Evolutionary conservation across 2,888 invertebrate species (phyloP).

Genomic region (Mamestra brassicae): DNA sequence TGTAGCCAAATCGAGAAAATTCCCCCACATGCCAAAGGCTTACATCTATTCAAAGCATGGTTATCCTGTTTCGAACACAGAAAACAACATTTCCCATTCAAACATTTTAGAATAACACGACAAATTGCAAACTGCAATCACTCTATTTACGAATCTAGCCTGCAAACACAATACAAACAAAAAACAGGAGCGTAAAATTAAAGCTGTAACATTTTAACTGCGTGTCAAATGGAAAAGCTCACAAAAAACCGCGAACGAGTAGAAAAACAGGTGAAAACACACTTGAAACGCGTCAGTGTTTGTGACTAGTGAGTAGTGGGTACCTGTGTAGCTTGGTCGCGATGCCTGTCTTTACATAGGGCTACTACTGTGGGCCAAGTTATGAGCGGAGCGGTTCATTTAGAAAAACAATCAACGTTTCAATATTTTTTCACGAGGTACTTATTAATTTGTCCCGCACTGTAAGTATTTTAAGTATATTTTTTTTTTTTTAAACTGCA

Average conservation of each 20-base stretch:
- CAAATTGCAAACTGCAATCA: slow-evolving; percentile 14
- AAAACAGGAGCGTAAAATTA: slow-evolving; percentile 18
- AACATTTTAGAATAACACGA: slow-evolving; percentile 8
- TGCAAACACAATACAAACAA: slow-evolving; percentile 1
- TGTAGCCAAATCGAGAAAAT: neutral
- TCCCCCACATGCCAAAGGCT: neutral
- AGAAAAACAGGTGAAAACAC: slow-evolving; percentile 64
- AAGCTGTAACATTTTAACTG: slow-evolving; percentile 44
- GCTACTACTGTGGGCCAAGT: slow-evolving; percentile 25
- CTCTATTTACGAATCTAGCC: slow-evolving; percentile 12
- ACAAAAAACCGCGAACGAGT: slow-evolving; percentile 55
- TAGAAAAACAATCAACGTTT: neutral
- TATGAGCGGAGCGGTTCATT: slow-evolving; percentile 19
- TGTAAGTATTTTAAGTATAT: too few relatives aligned
- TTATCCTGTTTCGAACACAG: neutral
- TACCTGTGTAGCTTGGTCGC: slow-evolving; percentile 35
- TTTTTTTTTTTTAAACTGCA: too few relatives aligned
- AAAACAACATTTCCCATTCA: slow-evolving; percentile 11
- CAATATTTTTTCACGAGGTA: neutral
- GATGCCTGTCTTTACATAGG: slow-evolving; percentile 57
- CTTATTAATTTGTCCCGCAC: too few relatives aligned
- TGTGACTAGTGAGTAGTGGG: slow-evolving; percentile 47
- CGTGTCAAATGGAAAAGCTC: slow-evolving; percentile 56
- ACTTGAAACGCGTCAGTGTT: slow-evolving; percentile 66
- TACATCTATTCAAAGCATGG: too few relatives aligned